Conservation (phyloP, 2,888 invertebrate species). For the Leptopilina myrica region DNA sequence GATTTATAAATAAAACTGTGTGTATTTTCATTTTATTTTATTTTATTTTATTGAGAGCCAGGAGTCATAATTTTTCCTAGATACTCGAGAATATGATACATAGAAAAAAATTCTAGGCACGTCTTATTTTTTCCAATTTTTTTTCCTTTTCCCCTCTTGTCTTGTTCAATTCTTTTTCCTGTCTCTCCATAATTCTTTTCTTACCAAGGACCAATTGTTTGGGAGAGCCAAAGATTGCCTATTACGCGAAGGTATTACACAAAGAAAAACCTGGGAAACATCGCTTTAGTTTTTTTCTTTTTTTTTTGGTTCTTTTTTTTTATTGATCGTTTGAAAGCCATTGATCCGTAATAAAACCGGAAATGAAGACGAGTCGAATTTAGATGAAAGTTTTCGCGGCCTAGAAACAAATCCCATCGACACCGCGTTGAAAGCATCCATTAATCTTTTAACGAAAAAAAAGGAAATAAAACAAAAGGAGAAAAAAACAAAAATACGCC, state of each 20-base stretch:
- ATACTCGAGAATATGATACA: neutral
- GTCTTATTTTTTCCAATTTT: constrained; percentile 1
- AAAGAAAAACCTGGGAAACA: neutral
- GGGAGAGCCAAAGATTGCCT: constrained; percentile 25
- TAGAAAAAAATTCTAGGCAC: constrained; percentile 23
- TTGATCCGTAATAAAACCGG: constrained; percentile 56
- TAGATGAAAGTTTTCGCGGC: constrained; percentile 36
- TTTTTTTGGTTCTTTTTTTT: neutral
- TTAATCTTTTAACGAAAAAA: constrained; percentile 12
- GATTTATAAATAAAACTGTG: neutral
- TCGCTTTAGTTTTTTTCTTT: constrained; percentile 13
- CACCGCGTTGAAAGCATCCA: neutral
- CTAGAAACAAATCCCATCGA: constrained; percentile 15
- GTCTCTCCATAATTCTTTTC: constrained; percentile 20
- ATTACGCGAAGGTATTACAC: constrained; percentile 31
- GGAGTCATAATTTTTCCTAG: neutral
- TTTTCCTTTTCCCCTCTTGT: neutral
- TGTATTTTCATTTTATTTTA: too few species aligned
- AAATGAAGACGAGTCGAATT: constrained; percentile 60
- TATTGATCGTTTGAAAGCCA: constrained; percentile 45
- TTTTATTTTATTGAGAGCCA: neutral
- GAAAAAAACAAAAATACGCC: neutral
- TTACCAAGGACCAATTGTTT: constrained; percentile 30
- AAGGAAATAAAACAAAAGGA: too few species aligned
- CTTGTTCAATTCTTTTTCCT: neutral